Percentiles rank a stretch among this genome's conserved stretches.
Conservation (phyloP, 1,140 invertebrate genomes). For the Leptonema lineaticorne region DNA sequence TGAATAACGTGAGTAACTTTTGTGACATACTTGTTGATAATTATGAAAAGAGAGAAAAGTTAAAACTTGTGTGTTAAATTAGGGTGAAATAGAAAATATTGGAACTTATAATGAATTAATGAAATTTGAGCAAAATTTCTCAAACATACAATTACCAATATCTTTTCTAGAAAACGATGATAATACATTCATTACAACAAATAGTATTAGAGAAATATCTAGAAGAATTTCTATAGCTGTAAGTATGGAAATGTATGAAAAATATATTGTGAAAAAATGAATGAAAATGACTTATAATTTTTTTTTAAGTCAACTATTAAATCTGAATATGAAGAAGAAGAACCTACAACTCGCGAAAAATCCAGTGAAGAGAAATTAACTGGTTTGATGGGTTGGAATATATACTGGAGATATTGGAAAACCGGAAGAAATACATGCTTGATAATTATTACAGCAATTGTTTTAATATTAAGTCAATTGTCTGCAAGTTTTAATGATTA, state of each 20-base stretch:
- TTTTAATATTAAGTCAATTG: conserved; percentile 68
- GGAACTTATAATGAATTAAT: conserved; percentile 50
- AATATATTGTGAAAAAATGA: conserved; percentile 7
- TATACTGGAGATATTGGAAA: conserved; percentile 67
- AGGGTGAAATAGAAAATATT: conserved; percentile 37
- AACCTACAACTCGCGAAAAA: conserved; percentile 48
- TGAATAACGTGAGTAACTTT: conserved; percentile 67
- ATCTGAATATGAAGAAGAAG: conserved; percentile 47
- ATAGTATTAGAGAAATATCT: conserved; percentile 34
- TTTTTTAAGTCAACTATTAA: conserved; percentile 41
- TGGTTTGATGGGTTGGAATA: conserved; percentile 58
- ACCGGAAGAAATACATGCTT: conserved; percentile 64
- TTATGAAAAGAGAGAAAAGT: too few species aligned
- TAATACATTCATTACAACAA: conserved; percentile 22
- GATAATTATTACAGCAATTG: conserved; percentile 58
- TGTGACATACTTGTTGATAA: too few species aligned
- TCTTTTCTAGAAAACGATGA: conserved; percentile 12
- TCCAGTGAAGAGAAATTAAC: conserved; percentile 56
- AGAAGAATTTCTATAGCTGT: conserved; percentile 36
- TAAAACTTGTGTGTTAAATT: not conserved
- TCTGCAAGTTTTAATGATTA: conserved; percentile 73
- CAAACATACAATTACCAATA: conserved; percentile 19
- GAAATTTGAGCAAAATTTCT: conserved; percentile 49
- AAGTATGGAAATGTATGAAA: too few species aligned
- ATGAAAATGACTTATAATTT: conserved; percentile 28